phyloP scores from a whole-genome alignment of 2,888 invertebrate species.

The Poecilus cupreus region DNA sequence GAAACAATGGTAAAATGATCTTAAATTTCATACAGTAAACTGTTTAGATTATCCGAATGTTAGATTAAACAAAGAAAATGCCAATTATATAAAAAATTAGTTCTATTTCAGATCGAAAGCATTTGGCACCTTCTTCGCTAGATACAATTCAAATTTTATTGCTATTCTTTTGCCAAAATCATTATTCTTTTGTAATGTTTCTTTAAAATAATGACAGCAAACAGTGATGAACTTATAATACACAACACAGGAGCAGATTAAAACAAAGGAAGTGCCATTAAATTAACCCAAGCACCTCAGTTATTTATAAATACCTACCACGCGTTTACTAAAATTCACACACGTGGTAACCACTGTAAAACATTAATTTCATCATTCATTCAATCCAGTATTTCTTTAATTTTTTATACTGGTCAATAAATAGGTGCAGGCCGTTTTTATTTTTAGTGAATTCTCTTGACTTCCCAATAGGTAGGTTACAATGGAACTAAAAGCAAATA shows the following conservation, averaged over 20 bases:
- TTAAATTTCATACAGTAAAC: neutral
- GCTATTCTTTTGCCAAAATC: slow-evolving; percentile 42
- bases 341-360: too few species aligned
- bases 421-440: too few species aligned
- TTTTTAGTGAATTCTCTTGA: too few species aligned
- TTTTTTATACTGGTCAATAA: too few species aligned
- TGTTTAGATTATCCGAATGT: neutral
- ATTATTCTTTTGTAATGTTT: slow-evolving; percentile 40
- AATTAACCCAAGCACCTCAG: neutral
- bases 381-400: too few species aligned
- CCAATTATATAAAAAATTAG: slow-evolving; percentile 32
- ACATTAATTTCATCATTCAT: too few species aligned
- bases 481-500: too few species aligned
- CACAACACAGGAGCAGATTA: neutral
- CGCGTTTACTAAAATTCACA: neutral
- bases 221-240: neutral
- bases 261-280: neutral
- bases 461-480: too few species aligned
- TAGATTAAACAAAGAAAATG: neutral
- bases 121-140: neutral
- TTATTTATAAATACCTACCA: slow-evolving; percentile 14
- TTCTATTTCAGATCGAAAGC: slow-evolving; percentile 40
- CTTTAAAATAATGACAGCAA: slow-evolving; percentile 17
- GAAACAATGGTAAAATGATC: neutral
- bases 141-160: slow-evolving; percentile 42